phyloP scores from a whole-genome alignment of 1,140 invertebrate genomes.

The Drosophila nikananu region DNA sequence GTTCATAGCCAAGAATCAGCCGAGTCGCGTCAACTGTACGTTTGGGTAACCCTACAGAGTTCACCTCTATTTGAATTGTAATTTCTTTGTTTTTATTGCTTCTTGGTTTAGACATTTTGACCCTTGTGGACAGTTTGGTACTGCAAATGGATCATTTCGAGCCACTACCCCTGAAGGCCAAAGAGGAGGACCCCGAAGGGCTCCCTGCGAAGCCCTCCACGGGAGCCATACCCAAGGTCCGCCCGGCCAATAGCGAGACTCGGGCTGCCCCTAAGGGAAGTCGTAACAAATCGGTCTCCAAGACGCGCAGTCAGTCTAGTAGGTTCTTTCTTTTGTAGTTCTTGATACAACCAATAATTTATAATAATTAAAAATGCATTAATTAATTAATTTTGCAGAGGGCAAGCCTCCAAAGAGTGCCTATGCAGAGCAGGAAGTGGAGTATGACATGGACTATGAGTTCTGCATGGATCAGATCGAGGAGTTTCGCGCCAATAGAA shows the following conservation, averaged over 20 bases:
- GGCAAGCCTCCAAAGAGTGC: neutral
- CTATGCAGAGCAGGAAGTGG: neutral
- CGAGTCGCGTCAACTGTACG: constrained; percentile 44
- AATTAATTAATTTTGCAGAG: constrained; percentile 11
- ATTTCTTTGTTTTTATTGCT: too few relatives aligned
- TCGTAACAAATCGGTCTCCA: neutral
- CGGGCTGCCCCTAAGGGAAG: neutral
- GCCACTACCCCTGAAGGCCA: neutral
- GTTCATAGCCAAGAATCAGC: constrained; percentile 11
- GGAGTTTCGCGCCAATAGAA: constrained; percentile 36
- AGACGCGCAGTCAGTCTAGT: neutral
- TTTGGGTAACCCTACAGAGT: neutral
- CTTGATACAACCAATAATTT: too few relatives aligned
- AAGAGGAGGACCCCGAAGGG: neutral
- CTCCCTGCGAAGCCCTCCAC: neutral
- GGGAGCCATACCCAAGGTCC: constrained; percentile 44
- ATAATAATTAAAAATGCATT: neutral
- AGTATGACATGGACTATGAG: constrained; percentile 58
- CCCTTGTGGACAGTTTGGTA: constrained; percentile 34
- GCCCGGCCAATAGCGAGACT: neutral
- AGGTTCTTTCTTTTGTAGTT: neutral
- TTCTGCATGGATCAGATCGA: constrained; percentile 57
- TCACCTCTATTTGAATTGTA: too few relatives aligned
- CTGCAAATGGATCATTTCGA: constrained; percentile 29
- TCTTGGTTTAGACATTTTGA: constrained; percentile 35